Percentiles rank a stretch among this genome's conserved stretches.
These are phyloP conservation scores for Aspidoscelis tigris DNA, from an alignment of 2,113 vertebrate species.

Conservation along the genomic window DNA sequence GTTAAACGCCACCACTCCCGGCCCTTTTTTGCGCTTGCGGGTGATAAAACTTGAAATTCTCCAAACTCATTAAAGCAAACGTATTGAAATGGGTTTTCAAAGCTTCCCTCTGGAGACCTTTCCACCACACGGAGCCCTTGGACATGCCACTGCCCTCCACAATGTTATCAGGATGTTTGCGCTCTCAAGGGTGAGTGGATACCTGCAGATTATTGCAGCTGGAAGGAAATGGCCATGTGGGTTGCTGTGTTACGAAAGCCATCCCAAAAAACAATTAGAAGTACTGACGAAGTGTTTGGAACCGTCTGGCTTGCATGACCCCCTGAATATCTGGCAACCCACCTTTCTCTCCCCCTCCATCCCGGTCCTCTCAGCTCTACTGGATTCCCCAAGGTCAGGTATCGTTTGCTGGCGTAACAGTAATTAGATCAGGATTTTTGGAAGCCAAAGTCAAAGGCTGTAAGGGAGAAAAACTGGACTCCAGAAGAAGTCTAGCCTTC, in stretches of 20 bases:
- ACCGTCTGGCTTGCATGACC: not conserved
- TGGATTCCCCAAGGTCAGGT: not conserved
- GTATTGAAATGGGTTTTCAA: not conserved
- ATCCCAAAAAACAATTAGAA: constrained; percentile 15
- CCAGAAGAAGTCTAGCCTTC: not conserved
- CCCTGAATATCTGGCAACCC: not conserved
- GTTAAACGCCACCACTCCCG: not conserved
- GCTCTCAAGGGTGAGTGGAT: not conserved
- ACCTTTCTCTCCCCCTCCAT: not conserved
- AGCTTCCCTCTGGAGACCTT: not conserved
- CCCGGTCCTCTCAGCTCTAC: not conserved
- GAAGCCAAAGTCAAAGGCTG: not conserved
- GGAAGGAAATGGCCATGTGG: not conserved
- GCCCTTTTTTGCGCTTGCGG: not conserved
- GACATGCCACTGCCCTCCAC: not conserved
- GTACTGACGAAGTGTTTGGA: not conserved
- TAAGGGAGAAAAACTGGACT: not conserved
- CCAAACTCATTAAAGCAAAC: not conserved
- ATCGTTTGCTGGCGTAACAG: not conserved
- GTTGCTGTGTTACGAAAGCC: not conserved
- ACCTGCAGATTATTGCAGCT: constrained; percentile 4
- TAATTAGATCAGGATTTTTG: constrained; percentile 19
- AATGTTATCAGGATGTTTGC: not conserved
- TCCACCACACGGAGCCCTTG: not conserved
- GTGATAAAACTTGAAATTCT: not conserved